A percentile compares a stretch with the other conserved stretches of the same genome.
Conservation (phyloP, 2,888 invertebrate species). For the Palloptera scutellata region DNA sequence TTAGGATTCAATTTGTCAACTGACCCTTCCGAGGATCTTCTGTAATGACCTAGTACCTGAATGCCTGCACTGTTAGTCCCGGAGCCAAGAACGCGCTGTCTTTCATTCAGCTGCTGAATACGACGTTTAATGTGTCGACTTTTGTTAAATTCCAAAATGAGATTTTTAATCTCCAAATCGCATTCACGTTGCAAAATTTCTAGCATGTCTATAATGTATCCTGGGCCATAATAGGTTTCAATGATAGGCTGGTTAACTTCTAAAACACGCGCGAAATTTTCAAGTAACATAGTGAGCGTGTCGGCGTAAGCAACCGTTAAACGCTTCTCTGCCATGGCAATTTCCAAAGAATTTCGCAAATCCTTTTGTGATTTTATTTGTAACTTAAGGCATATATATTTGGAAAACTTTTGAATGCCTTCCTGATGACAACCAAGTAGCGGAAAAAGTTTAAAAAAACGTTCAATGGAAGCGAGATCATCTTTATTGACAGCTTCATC, state of each 20-base stretch:
- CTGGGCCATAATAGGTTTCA: slow-evolving; percentile 88
- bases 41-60: slow-evolving; percentile 57
- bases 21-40: slow-evolving; percentile 60
- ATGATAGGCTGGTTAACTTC: slow-evolving; percentile 90
- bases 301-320: slow-evolving; percentile 84
- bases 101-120: slow-evolving; percentile 71
- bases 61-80: slow-evolving; percentile 35
- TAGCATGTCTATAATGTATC: slow-evolving; percentile 76
- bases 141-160: slow-evolving; percentile 78
- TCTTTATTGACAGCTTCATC: slow-evolving; percentile 89
- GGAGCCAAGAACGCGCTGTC: slow-evolving; percentile 63
- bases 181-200: slow-evolving; percentile 80
- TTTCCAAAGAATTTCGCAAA: slow-evolving; percentile 72
- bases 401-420: slow-evolving; percentile 87
- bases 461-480: slow-evolving; percentile 88
- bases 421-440: slow-evolving; percentile 89
- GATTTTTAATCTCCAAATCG: slow-evolving; percentile 70
- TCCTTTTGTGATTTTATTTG: slow-evolving; percentile 77
- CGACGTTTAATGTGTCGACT: slow-evolving; percentile 72
- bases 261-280: slow-evolving; percentile 82
- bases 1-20: slow-evolving; percentile 77
- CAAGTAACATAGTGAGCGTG: slow-evolving; percentile 82
- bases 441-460: slow-evolving; percentile 97
- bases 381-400: slow-evolving; percentile 81
- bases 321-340: slow-evolving; percentile 74